Percentiles rank a stretch among this genome's conserved stretches.
Conservation (phyloP, 2,888 invertebrate species). For the Hirtodrosophila duncani region DNA sequence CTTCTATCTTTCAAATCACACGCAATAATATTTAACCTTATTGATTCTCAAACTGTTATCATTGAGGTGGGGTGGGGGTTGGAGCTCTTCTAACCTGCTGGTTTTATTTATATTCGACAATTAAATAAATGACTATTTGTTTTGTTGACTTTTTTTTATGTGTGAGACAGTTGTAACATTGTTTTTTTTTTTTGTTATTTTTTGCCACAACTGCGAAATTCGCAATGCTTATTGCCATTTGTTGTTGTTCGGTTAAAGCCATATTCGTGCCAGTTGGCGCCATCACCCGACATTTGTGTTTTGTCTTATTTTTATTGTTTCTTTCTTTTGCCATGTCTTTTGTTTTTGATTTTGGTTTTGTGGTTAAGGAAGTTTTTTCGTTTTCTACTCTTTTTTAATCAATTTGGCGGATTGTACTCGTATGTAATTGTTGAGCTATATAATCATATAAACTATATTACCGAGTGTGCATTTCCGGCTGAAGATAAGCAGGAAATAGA, state of each 20-base stretch:
- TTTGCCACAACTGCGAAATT: slow-evolving; percentile 53
- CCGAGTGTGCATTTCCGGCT: too few species aligned
- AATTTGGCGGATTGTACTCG: slow-evolving; percentile 11
- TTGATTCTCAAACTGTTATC: slow-evolving; percentile 50
- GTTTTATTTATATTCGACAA: slow-evolving; percentile 15
- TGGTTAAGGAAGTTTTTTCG: slow-evolving; percentile 41
- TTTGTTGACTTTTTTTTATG: slow-evolving; percentile 15
- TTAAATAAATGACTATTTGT: slow-evolving; percentile 36
- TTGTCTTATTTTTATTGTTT: slow-evolving; percentile 13
- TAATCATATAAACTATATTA: too few species aligned
- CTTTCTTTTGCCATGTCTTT: slow-evolving; percentile 2
- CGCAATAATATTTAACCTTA: slow-evolving; percentile 30
- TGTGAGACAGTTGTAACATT: slow-evolving; percentile 46
- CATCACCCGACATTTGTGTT: slow-evolving; percentile 48
- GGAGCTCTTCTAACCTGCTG: slow-evolving; percentile 3
- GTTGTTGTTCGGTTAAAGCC: slow-evolving; percentile 27
- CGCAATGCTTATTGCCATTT: slow-evolving; percentile 34
- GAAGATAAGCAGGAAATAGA: too few species aligned
- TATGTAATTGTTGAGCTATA: slow-evolving; percentile 20
- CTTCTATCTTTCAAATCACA: slow-evolving; percentile 12
- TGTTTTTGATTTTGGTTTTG: slow-evolving; percentile 5
- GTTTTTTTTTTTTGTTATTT: too few species aligned
- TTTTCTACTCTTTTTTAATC: slow-evolving; percentile 9
- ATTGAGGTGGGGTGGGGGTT: too few species aligned
- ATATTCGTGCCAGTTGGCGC: slow-evolving; percentile 62